These are phyloP conservation scores for Rhyacophila evoluta DNA, from an alignment of 2,888 invertebrate genomes.

Conservation along the genomic window DNA sequence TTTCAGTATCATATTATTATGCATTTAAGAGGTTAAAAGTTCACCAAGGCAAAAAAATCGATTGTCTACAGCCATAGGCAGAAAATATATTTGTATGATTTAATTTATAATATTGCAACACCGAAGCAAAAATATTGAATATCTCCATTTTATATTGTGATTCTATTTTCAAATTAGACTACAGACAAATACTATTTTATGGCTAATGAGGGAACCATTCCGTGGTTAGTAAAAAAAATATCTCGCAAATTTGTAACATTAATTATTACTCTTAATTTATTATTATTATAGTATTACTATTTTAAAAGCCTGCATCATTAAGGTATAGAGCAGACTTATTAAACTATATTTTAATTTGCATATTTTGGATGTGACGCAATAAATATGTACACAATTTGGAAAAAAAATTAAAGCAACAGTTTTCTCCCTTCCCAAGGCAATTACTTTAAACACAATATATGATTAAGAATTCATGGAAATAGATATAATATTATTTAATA, in stretches of 20 bases:
- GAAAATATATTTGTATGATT: not conserved
- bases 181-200: not conserved
- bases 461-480: conserved; percentile 11
- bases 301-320: conserved; percentile 18
- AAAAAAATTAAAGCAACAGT: not conserved
- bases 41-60: not conserved
- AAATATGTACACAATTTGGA: not conserved
- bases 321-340: conserved; percentile 2
- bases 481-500: conserved; percentile 17
- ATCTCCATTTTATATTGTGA: conserved; percentile 6
- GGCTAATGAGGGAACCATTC: not conserved
- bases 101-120: not conserved
- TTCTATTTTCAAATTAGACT: not conserved
- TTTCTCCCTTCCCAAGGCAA: not conserved
- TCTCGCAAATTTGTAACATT: conserved; percentile 17
- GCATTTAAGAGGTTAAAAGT: not conserved
- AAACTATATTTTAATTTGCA: conserved; percentile 13
- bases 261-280: not conserved
- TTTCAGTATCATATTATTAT: not conserved
- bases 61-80: not conserved
- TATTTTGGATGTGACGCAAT: not conserved
- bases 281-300: not conserved
- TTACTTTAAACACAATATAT: conserved; percentile 9
- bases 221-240: not conserved
- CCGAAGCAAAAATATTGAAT: conserved; percentile 11